Percentiles rank a stretch among this genome's conserved stretches.
Evolutionary conservation across 2,113 vertebrate species (phyloP).

Genomic region (Psilopogon haemacephalus): DNA sequence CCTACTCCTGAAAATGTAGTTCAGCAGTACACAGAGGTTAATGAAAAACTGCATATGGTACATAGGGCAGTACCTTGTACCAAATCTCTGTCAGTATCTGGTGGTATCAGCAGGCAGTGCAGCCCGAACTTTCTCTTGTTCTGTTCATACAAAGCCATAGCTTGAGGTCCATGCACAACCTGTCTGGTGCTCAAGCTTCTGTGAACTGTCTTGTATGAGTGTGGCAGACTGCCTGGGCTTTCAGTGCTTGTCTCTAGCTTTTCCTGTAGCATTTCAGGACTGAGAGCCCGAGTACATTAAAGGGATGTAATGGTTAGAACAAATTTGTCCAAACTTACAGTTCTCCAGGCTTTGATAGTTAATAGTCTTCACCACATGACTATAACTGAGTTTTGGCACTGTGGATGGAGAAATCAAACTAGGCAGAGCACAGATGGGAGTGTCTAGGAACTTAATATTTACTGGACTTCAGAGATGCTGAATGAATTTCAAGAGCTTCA

Average conservation of each 20-base stretch:
- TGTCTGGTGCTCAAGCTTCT: rapidly evolving
- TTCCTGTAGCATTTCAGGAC: background rate
- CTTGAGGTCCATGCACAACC: background rate
- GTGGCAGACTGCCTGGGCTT: background rate
- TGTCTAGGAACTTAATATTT: background rate
- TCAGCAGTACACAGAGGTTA: conserved; percentile 82
- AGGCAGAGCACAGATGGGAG: background rate
- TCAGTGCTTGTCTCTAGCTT: background rate
- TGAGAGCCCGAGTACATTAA: background rate
- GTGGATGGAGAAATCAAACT: background rate
- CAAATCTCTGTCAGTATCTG: background rate
- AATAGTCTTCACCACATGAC: background rate
- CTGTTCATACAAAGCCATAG: rapidly evolving
- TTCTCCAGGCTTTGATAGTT: background rate
- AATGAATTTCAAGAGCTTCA: background rate
- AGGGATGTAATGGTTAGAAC: background rate
- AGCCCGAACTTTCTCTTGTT: background rate
- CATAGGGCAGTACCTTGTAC: background rate
- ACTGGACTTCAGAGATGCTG: background rate
- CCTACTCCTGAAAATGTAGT: conserved; percentile 83
- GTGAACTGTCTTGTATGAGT: background rate
- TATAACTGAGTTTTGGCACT: background rate
- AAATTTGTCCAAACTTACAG: background rate
- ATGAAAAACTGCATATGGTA: background rate
- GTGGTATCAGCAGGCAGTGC: background rate